phyloP scores from a whole-genome alignment of 1,140 invertebrate genomes.

The Pseudomyrmex cubaensis region DNA sequence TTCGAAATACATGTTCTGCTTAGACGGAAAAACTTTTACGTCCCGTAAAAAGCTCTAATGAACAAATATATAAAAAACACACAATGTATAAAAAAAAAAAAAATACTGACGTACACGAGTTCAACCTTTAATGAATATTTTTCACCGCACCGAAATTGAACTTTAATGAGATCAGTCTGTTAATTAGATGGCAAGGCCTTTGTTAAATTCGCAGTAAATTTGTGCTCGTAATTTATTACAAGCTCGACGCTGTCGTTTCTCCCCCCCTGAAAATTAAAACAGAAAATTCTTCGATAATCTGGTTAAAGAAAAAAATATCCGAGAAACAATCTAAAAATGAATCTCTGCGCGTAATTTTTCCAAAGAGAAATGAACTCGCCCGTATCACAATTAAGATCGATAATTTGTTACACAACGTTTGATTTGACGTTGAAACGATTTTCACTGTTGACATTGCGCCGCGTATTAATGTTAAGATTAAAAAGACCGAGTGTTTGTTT shows the following conservation, averaged over 20 bases:
- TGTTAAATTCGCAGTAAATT: neutral
- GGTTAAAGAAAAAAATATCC: neutral
- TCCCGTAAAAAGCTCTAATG: neutral
- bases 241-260: neutral
- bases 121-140: constrained; percentile 15
- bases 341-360: neutral
- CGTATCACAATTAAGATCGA: constrained; percentile 18
- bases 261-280: neutral
- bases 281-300: neutral
- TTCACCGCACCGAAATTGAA: neutral
- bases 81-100: neutral
- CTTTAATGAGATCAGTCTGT: constrained; percentile 13
- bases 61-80: constrained; percentile 4
- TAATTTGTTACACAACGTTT: constrained; percentile 19
- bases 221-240: neutral
- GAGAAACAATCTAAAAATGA: neutral
- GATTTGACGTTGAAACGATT: constrained; percentile 3
- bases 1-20: neutral
- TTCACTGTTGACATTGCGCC: neutral
- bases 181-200: constrained; percentile 4
- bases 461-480: constrained; percentile 28
- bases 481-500: constrained; percentile 25
- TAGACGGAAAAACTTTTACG: neutral
- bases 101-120: no score
- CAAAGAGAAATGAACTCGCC: neutral